Evolutionary conservation across 1,140 invertebrate genomes (phyloP), one percentile per base, ranked within the genome.

Genomic region (Venturia canescens): DNA sequence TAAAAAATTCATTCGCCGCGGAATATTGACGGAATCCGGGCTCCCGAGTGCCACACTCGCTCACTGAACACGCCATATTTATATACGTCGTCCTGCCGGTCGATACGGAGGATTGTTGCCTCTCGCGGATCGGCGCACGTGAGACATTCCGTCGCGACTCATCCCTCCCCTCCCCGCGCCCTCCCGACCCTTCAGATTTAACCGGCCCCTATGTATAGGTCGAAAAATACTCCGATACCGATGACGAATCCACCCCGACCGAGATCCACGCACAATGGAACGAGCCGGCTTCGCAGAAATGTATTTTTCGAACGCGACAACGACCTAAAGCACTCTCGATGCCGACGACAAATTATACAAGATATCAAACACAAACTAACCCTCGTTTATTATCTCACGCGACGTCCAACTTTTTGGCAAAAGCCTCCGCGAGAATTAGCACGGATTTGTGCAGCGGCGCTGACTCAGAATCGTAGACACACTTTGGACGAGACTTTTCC

Each of bases 41-140:
- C 38, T 6, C 13, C 13, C 13, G 7, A 9, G 38, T 44, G 38
- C 38, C n/a, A 53, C 3, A 53, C 16, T 53, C 18, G 18, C 13
- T 44, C 13, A 44, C 13, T 11, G 1, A 44, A 11, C 11, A 11
- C 38, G 7, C 38, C 13, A 44, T 44, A 53, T 53, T 5, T 53
- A 53, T 53, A 53, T 53, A 53, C n/a, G n/a, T n/a, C 50, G 50
- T 53, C 50, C 48, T 44, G 67, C 21, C 71, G 71, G 71, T 74
- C 71, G 71, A 74, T 74, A 74, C 71, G 71, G 26, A 53, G 71
- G 23, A 53, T 74, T 74, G 48, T 74, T 74, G 44, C 69, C 69
- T 48, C 69, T 71, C 50, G 18, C 69, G 29, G 21, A 71, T 44
- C 69, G 69, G 31, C 31, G 38, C 21, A 34, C 69, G 69, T 23